Conservation (phyloP, 2,797 vertebrate species). For the Amazona finschi region DNA sequence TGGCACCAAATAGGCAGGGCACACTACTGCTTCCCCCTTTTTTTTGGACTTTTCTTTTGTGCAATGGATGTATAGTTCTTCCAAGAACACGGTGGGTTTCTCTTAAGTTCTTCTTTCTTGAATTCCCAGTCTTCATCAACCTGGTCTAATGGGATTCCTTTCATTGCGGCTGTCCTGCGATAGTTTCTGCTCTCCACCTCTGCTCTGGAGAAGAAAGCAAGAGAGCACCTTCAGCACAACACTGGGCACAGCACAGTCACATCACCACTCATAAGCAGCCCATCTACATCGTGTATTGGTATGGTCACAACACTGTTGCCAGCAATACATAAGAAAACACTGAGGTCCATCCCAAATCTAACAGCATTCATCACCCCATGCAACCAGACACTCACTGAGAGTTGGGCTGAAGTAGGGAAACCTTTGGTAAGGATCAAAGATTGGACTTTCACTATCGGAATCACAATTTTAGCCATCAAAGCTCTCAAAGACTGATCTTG, state of each 20-base stretch:
- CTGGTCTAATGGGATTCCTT: slow-evolving; percentile 79
- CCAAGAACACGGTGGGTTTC: neutral
- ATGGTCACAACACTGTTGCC: neutral
- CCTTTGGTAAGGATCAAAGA: neutral
- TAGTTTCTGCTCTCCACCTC: slow-evolving; percentile 79
- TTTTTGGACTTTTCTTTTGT: neutral
- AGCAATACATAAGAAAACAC: neutral
- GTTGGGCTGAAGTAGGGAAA: neutral
- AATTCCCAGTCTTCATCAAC: slow-evolving; percentile 85
- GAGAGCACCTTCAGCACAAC: neutral
- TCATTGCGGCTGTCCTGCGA: slow-evolving; percentile 52
- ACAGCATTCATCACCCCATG: neutral
- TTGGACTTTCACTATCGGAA: neutral
- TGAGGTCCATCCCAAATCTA: neutral
- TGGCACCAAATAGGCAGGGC: neutral
- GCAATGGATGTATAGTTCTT: neutral
- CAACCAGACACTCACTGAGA: neutral
- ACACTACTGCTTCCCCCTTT: neutral
- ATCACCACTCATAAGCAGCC: rapidly evolving
- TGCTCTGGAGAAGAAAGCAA: slow-evolving; percentile 76
- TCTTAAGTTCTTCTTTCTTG: slow-evolving; percentile 68
- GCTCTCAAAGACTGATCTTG: neutral
- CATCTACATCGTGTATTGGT: rapidly evolving
- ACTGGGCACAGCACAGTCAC: neutral
- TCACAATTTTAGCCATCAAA: neutral